Base-by-base conservation (phyloP, 2,888 invertebrate genomes). In the Tetragonisca angustula region DNA sequence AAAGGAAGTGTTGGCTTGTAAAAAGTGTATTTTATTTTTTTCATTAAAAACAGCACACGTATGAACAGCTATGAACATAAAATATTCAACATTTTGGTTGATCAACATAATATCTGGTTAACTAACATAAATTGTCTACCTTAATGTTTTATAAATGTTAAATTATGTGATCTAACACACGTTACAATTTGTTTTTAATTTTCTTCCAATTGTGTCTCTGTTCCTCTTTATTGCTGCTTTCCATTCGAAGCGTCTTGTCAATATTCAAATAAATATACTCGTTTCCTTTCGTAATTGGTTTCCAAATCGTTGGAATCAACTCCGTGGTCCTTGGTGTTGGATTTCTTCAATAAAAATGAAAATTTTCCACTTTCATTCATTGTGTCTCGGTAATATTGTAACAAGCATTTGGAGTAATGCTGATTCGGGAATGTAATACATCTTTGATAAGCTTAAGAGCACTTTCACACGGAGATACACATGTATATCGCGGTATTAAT, bases 261-360 rank as follows among this genome's bases (percentile, higher is more conserved):
- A 94, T 94, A 32, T 92, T 83, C 69, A 94, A 36, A 74, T 90
- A 93, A 72, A 88, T 68, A 17, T 91, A 77, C 15, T 76, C 62
- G 5, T 88, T 84, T n/a, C 80, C 73, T 61, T 78, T 70, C 17
- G 78, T 76, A 2, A 94, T 13, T 3, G 94, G 91, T 52, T 86
- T 74, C 94, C 94, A 94, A 43, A 76, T 81, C 43, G 90, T 69
- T 5, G 92, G 86, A 56, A 92, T 83, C 6, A 89, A 49, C 1
- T 90, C 84, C 4, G 92, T 88, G 21, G 52, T 65, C 4, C 56
- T 72, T 5, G 93, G 91, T 4, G 93, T 94, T 65, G 94, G 94
- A 84, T 92, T 92, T 5, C 94, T 94, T 65, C 3, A 87, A 62
- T 52, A 27, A 49, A n/a, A 64, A 54, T 21, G 11, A 6, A 56